These are phyloP conservation scores for Tethea ocularis DNA, from an alignment of 2,888 invertebrate genomes.

Conservation along the genomic window DNA sequence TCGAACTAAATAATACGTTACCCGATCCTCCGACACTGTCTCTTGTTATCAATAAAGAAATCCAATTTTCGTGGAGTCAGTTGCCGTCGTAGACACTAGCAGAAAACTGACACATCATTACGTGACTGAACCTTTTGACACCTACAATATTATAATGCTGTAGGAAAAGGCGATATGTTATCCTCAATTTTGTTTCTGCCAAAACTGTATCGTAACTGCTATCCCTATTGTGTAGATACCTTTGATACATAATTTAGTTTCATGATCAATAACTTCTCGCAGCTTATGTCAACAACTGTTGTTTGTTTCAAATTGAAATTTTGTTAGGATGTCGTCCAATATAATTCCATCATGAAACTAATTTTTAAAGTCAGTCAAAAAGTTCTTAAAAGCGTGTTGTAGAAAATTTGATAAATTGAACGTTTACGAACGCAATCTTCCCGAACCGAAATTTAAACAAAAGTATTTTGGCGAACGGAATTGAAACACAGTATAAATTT, in stretches of 20 bases:
- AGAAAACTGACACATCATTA: conserved; percentile 73
- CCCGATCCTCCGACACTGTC: conserved; percentile 42
- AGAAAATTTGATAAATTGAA: neutral
- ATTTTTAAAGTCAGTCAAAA: neutral
- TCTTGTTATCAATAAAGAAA: conserved; percentile 63
- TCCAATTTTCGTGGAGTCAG: conserved; percentile 63
- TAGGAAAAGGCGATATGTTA: conserved; percentile 31
- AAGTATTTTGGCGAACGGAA: conserved; percentile 12
- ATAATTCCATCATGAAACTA: neutral
- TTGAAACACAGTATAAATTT: conserved; percentile 17
- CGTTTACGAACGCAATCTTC: conserved; percentile 8
- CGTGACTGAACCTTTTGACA: conserved; percentile 67
- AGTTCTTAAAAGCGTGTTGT: neutral
- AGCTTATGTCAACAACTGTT: neutral
- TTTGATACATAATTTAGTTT: neutral
- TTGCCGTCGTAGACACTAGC: conserved; percentile 40
- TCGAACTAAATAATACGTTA: conserved; percentile 18
- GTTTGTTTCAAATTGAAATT: neutral
- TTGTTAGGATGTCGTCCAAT: neutral
- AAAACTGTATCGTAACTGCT: neutral
- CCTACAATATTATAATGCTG: conserved; percentile 53
- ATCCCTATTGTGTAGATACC: neutral
- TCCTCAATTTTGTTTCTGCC: conserved; percentile 8
- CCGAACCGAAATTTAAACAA: conserved; percentile 10
- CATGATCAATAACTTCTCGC: neutral